Percentiles rank a stretch among this genome's conserved stretches.
Conservation (phyloP, 2,797 vertebrate species). For the Loris lydekkerianus region DNA sequence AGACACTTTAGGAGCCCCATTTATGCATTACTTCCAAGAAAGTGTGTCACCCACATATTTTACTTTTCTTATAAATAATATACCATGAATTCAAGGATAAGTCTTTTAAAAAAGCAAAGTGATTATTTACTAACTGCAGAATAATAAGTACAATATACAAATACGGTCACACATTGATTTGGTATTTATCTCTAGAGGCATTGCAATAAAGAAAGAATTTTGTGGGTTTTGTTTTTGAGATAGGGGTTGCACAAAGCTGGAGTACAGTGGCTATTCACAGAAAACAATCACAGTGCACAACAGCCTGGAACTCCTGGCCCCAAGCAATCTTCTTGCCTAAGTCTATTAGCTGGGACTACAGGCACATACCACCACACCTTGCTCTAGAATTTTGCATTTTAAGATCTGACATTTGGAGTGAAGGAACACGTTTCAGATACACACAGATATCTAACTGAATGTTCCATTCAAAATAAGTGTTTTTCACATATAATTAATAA, state of each 20-base stretch:
- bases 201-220: background rate
- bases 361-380: background rate
- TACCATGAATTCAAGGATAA: slow-evolving; percentile 31
- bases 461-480: slow-evolving; percentile 36
- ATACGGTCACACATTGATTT: slow-evolving; percentile 4
- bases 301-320: background rate
- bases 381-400: background rate
- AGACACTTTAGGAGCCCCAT: background rate
- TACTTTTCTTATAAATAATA: slow-evolving; percentile 53
- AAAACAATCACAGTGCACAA: background rate
- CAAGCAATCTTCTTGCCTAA: background rate
- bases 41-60: slow-evolving; percentile 6
- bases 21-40: slow-evolving; percentile 45
- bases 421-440: slow-evolving; percentile 32
- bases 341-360: background rate
- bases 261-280: background rate
- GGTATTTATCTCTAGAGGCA: slow-evolving; percentile 39
- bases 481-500: slow-evolving; percentile 54
- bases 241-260: background rate
- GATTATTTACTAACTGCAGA: slow-evolving; percentile 49
- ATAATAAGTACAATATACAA: background rate
- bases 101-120: slow-evolving; percentile 58
- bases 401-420: slow-evolving; percentile 45
- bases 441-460: slow-evolving; percentile 7
- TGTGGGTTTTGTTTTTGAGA: background rate